These are phyloP conservation scores for Polydrusus tereticollis DNA, from an alignment of 2,888 invertebrate genomes.

Conservation along the genomic window DNA sequence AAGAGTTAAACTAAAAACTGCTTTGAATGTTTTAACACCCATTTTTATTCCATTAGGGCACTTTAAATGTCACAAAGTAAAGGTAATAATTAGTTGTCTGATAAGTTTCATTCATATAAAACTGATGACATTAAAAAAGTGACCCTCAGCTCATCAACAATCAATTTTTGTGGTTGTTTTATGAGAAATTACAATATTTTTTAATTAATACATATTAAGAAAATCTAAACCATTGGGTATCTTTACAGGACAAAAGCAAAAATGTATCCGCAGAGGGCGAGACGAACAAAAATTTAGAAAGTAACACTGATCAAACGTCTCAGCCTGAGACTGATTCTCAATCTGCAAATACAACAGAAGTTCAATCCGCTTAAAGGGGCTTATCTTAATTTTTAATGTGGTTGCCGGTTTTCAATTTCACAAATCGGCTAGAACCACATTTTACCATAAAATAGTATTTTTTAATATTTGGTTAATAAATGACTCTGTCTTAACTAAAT, in stretches of 20 bases:
- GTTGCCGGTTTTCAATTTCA: conserved; percentile 19
- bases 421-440: conserved; percentile 29
- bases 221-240: conserved; percentile 60
- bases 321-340: conserved; percentile 58
- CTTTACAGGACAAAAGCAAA: conserved; percentile 70
- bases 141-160: conserved; percentile 28
- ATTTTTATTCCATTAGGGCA: conserved; percentile 2
- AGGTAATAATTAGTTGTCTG: background rate
- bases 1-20: conserved; percentile 30
- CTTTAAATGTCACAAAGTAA: conserved; percentile 19
- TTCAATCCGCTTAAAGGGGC: conserved; percentile 56
- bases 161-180: conserved; percentile 23
- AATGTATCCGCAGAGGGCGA: conserved; percentile 64
- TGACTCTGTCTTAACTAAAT: conserved; percentile 26
- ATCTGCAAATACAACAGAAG: conserved; percentile 58
- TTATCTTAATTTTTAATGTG: conserved; percentile 29
- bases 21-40: conserved; percentile 26
- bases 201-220: conserved; percentile 19
- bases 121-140: conserved; percentile 28
- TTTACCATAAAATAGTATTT: conserved; percentile 24
- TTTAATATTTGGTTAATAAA: conserved; percentile 16
- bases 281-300: conserved; percentile 62
- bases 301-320: conserved; percentile 58
- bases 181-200: conserved; percentile 19
- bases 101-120: background rate